Percentiles rank a stretch among this genome's conserved stretches.
Evolutionary conservation across 92 coral and sea anemone genomes (phyloP).

Genomic region (Actinernus sp.): DNA sequence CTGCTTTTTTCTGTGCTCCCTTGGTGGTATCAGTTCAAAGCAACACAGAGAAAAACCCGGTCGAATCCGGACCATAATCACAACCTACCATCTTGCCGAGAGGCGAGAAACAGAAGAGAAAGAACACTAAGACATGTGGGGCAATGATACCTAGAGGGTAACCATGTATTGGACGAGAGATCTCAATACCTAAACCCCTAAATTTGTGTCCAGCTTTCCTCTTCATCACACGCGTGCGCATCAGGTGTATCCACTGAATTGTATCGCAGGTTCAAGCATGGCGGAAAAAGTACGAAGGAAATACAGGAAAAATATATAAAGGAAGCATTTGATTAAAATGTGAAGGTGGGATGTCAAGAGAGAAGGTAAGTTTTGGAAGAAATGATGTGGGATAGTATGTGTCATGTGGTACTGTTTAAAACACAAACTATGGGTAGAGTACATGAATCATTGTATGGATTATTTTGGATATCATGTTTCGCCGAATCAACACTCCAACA

Average conservation of each 20-base stretch:
- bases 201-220: conserved; percentile 5
- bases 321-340: too few species aligned
- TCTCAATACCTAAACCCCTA: conserved; percentile 2
- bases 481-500: too few species aligned
- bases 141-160: conserved; percentile 44
- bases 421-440: too few species aligned
- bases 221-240: background rate
- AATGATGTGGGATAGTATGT: too few species aligned
- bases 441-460: too few species aligned
- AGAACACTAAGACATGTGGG: conserved; percentile 38
- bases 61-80: background rate
- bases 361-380: too few species aligned
- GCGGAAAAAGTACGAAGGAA: conserved; percentile 59
- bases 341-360: too few species aligned
- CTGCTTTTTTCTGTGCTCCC: background rate
- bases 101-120: conserved; percentile 39
- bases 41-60: conserved; percentile 4
- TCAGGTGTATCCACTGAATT: background rate
- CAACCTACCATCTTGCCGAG: conserved; percentile 49
- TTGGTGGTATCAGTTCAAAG: background rate
- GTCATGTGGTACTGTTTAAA: too few species aligned
- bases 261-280: conserved; percentile 62
- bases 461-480: too few species aligned
- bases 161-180: background rate
- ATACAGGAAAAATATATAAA: too few species aligned